Evolutionary conservation across 2,888 invertebrate genomes (phyloP), one percentile per base, ranked within the genome.

Genomic region (Laspeyria flexula): DNA sequence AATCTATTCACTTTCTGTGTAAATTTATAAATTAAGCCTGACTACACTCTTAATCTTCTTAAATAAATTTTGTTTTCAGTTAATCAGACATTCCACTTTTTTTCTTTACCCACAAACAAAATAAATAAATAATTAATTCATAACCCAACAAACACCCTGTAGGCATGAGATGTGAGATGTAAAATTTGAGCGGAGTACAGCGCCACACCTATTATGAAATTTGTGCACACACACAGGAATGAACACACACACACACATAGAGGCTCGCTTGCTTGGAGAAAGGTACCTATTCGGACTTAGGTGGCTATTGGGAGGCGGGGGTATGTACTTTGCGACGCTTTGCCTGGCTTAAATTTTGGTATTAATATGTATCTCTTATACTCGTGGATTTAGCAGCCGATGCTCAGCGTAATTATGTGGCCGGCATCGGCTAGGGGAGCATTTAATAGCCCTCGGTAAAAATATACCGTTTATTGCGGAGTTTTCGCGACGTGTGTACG

Each of bases 301-400:
- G 77, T 72, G 80, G 85, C 79, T 76, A 80, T 79, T 67, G 80
- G 79, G 75, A 75, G 84, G 81, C 73, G 79, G 79, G 74, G 77
- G 74, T 60, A 71, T 77, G 81, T 84, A 85, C 89, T 87, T n/a
- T 86, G 84, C 85, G 82, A 85, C 83, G 81, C 79, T 82, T 77
- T 76, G 82, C 80, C 84, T 79, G 80, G 86, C 88, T 89, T 86
- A 89, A 89, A 90, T 89, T 89, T 84, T 82, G 86, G 85, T 88
- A 90, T 89, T 90, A 90, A 88, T 89, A 88, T 89, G 87, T 89
- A 88, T 89, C 86, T 87, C 85, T 85, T 82, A 81, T 81, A 81
- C 80, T 79, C 84, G 79, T 82, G 83, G 85, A 85, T 88, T 86
- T 86, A 74, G 75, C 81, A 78, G 77, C 79, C 80, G 77, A 83